phyloP scores from a whole-genome alignment of 1,140 invertebrate species.

The Drosophila grimshawi region DNA sequence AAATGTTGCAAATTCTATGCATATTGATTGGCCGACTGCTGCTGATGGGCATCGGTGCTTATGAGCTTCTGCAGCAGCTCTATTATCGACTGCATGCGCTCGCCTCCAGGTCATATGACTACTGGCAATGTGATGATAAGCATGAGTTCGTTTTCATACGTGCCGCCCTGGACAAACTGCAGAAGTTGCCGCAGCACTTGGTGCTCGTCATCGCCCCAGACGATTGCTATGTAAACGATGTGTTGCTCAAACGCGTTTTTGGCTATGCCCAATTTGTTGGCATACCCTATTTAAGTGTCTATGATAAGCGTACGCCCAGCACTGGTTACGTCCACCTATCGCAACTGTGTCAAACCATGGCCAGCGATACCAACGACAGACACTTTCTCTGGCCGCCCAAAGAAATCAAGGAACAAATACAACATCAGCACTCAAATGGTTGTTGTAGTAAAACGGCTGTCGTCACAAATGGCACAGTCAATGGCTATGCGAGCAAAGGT shows the following conservation, averaged over 20 bases:
- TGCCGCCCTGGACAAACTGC: constrained; percentile 49
- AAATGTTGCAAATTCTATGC: constrained; percentile 57
- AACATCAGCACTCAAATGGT: constrained; percentile 27
- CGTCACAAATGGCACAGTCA: constrained; percentile 36
- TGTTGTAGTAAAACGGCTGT: constrained; percentile 31
- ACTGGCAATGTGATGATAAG: constrained; percentile 62
- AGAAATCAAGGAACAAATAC: constrained; percentile 22
- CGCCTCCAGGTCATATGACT: constrained; percentile 77
- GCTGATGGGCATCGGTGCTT: constrained; percentile 39
- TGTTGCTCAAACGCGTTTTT: constrained; percentile 59
- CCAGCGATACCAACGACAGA: not conserved
- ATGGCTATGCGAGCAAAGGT: constrained; percentile 51
- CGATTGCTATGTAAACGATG: constrained; percentile 43
- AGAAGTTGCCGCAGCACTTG: constrained; percentile 73
- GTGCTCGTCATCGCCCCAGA: constrained; percentile 69
- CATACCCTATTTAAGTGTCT: constrained; percentile 73
- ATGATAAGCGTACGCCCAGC: constrained; percentile 52
- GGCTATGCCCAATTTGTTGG: constrained; percentile 62
- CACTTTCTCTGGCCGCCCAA: constrained; percentile 40
- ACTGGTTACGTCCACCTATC: constrained; percentile 55
- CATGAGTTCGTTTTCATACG: constrained; percentile 45
- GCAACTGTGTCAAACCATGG: constrained; percentile 29
- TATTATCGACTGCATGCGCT: constrained; percentile 60
- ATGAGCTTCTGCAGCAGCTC: constrained; percentile 52
- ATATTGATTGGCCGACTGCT: constrained; percentile 50